These are phyloP conservation scores for Drosophila ochracea DNA, from an alignment of 2,888 invertebrate species.

Conservation along the genomic window DNA sequence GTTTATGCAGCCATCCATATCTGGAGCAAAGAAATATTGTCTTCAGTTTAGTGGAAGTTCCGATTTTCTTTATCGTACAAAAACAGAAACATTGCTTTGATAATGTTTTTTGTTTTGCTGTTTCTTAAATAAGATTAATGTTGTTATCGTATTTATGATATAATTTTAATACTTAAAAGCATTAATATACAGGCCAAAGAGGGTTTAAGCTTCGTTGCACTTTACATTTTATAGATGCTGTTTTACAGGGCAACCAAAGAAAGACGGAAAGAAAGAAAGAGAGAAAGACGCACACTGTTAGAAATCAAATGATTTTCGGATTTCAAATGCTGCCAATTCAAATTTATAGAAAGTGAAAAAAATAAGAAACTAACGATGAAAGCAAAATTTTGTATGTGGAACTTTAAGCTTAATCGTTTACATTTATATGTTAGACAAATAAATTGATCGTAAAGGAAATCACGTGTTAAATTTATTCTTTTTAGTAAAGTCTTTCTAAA, in stretches of 20 bases:
- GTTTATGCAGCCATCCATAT: slow-evolving; percentile 11
- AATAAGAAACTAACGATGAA: background rate
- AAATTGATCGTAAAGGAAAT: background rate
- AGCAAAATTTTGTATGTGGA: background rate
- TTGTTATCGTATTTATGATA: background rate
- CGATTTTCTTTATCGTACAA: background rate
- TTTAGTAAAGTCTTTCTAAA: background rate
- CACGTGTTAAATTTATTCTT: background rate
- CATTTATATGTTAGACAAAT: background rate
- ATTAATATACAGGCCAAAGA: background rate
- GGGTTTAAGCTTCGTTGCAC: slow-evolving; percentile 12
- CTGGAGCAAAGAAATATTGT: background rate
- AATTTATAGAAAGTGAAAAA: background rate
- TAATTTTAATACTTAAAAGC: background rate
- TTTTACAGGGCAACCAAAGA: slow-evolving; percentile 13
- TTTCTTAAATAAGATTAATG: background rate
- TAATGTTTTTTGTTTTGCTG: background rate
- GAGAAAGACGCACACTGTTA: slow-evolving; percentile 11
- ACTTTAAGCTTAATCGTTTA: background rate
- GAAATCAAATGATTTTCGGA: background rate
- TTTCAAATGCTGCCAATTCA: background rate
- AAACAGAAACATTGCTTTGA: background rate
- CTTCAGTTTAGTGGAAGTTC: background rate
- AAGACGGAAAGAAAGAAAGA: background rate
- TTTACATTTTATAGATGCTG: slow-evolving; percentile 1